Percentiles rank a stretch among this genome's conserved stretches.
These are phyloP conservation scores for Aurelia coerulea DNA, from an alignment of 30 jellyfish, hydroid and myxozoan genomes.

Conservation along the genomic window DNA sequence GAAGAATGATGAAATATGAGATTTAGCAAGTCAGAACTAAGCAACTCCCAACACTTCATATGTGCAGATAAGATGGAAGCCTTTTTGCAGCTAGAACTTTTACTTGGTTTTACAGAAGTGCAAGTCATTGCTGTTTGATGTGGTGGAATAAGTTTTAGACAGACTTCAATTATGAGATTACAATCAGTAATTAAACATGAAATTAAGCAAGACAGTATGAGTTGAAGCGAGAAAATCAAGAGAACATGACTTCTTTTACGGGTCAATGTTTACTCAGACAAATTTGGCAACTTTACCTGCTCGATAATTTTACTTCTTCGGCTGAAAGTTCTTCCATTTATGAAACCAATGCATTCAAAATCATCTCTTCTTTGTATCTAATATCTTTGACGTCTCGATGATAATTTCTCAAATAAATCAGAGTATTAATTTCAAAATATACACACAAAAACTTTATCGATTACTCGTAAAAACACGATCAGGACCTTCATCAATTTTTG, in stretches of 20 bases:
- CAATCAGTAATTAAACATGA: not conserved
- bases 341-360: not conserved
- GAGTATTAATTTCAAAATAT: not conserved
- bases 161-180: not conserved
- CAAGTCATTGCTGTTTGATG: no score
- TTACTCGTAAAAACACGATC: not conserved
- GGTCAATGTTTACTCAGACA: constrained; percentile 3
- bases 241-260: not conserved
- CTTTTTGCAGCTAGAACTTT: no score
- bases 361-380: not conserved
- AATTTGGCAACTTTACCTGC: not conserved
- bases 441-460: not conserved
- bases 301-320: not conserved
- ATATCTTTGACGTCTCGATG: not conserved
- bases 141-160: no score
- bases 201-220: not conserved
- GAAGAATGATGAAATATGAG: no score
- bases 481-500: constrained; percentile 5
- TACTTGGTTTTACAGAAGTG: no score
- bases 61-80: no score
- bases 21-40: no score
- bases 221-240: not conserved
- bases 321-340: not conserved
- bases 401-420: not conserved
- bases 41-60: no score